Conservation (phyloP, 2,113 vertebrate species). For the Garra rufa region DNA sequence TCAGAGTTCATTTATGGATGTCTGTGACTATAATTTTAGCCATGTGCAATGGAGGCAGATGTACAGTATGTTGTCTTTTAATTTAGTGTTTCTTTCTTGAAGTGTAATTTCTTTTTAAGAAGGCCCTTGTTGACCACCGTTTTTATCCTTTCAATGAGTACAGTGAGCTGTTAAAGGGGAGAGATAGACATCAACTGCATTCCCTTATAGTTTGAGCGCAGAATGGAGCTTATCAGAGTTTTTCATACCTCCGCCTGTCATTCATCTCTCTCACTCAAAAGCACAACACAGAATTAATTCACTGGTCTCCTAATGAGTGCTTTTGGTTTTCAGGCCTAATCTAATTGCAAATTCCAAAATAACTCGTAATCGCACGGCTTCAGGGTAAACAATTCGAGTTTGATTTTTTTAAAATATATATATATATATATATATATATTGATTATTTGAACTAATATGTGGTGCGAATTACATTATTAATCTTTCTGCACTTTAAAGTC, state of each 20-base stretch:
- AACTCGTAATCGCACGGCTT: neutral
- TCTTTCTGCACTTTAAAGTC: neutral
- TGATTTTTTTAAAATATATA: neutral
- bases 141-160: neutral
- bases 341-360: slow-evolving; percentile 22
- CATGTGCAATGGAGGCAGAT: neutral
- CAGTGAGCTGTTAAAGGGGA: neutral
- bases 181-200: neutral
- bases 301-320: slow-evolving; percentile 7
- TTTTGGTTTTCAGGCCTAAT: slow-evolving; percentile 13
- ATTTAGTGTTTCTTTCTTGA: neutral
- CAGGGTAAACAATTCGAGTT: slow-evolving; percentile 3
- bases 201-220: neutral
- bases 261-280: slow-evolving; percentile 38
- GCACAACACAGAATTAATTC: slow-evolving; percentile 25
- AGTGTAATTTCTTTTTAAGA: neutral
- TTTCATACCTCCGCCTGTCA: slow-evolving; percentile 25
- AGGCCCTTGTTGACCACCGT: neutral
- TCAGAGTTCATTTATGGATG: neutral
- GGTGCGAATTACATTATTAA: neutral
- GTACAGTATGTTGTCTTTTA: neutral
- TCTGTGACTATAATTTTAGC: neutral
- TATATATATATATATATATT: neutral
- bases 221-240: slow-evolving; percentile 35
- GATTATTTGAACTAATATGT: no score